A percentile compares a stretch with the other conserved stretches of the same genome.
Conservation (phyloP, 2,113 vertebrate genomes). For the Oncorhynchus mykiss region DNA sequence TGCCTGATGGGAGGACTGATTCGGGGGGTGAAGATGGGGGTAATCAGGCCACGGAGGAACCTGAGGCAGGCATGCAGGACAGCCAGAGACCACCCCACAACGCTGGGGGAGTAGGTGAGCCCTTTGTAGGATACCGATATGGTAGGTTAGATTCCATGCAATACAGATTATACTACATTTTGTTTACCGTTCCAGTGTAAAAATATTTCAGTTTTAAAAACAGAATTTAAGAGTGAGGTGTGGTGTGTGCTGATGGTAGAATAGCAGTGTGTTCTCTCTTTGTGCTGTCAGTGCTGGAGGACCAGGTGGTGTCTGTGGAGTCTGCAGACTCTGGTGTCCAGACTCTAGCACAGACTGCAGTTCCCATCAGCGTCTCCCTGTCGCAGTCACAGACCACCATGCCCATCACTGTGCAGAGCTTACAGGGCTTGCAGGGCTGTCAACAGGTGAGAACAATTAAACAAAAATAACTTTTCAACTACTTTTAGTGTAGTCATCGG, state of each 20-base stretch:
- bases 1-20: slow-evolving; percentile 65
- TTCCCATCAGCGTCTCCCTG: slow-evolving; percentile 65
- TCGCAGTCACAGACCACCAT: slow-evolving; percentile 66
- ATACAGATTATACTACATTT: not conserved
- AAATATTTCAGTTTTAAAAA: not conserved
- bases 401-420: slow-evolving; percentile 72
- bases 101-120: slow-evolving; percentile 55
- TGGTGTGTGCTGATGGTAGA: not conserved
- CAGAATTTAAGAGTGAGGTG: not conserved
- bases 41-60: slow-evolving; percentile 36
- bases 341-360: slow-evolving; percentile 52
- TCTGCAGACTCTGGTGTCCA: slow-evolving; percentile 42
- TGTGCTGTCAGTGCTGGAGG: slow-evolving; percentile 42
- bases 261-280: not conserved
- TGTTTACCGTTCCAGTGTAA: not conserved
- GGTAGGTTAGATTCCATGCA: not conserved
- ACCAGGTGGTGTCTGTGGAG: slow-evolving; percentile 57
- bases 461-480: not conserved
- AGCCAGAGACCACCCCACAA: slow-evolving; percentile 33
- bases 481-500: no score
- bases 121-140: not conserved
- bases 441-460: slow-evolving; percentile 64
- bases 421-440: slow-evolving; percentile 62
- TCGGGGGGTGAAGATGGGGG: slow-evolving; percentile 47
- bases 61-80: slow-evolving; percentile 30